Evolutionary conservation across 1,140 invertebrate genomes (phyloP), one percentile per base, ranked within the genome.

Genomic region (Saccostrea echinata): DNA sequence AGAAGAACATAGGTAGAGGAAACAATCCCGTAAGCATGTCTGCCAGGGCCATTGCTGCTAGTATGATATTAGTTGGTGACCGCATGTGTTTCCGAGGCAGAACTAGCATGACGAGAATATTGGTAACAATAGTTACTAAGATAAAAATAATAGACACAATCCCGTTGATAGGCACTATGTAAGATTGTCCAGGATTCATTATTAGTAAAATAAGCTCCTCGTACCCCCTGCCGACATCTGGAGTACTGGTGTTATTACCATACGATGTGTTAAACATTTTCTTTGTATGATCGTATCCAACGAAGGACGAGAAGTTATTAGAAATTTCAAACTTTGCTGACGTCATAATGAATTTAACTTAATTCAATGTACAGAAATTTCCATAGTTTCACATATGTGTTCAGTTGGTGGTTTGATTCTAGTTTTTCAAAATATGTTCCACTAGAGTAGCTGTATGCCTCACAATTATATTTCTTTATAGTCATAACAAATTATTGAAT

Each of bases 21-120:
- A 98, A 97, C 24, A 98, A 95, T 90, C 98, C 96, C 0, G 98
- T 99, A 92, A 98, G 96, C 96, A 98, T 97, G 95, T 99, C 98
- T 88, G 97, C 97, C 0, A 99, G 96, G 0, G 98, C 98, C 98
- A 99, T 99, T 6, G 97, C 96, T 90, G 97, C 95, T 0, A 97
- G 94, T 8, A 97, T 96, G 1, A 96, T 94, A 93, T 97, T 97
- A 13, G 97, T 97, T 0, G 97, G 97, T 3, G 96, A 96, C 55
- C 96, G 92, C 96, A 97, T 96, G 88, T 97, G 96, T 53, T 94
- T 93, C 91, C 96, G 96, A 9, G 96, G 94, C 6, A 97, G 94
- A 13, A 97, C 97, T 3, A 98, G 96, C 86, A 96, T 96, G 27
- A 99, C 98, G 3, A 98, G 95, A 0, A 97, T 97, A 95, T 99